Evolutionary conservation across 2,797 vertebrate species (phyloP).

Genomic region (Leptatherina wallacei): DNA sequence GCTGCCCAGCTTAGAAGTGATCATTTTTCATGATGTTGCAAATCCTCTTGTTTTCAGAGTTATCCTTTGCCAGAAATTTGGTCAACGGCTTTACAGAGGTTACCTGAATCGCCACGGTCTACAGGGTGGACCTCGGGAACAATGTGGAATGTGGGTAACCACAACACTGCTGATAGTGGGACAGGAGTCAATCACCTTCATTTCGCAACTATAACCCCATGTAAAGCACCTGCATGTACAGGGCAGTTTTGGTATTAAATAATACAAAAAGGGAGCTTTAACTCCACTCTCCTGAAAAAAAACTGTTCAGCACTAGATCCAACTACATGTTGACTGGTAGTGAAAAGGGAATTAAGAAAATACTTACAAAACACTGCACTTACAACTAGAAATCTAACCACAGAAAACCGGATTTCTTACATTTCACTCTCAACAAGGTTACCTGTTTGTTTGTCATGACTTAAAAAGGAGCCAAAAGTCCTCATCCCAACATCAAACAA

Average conservation of each 20-base stretch:
- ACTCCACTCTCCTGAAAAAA: neutral
- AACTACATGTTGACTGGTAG: neutral
- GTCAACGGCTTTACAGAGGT: neutral
- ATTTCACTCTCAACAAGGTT: neutral
- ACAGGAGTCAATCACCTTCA: too few species aligned
- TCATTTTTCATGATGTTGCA: neutral
- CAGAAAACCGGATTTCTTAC: neutral
- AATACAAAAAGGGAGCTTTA: neutral
- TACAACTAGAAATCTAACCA: neutral
- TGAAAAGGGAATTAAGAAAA: conserved; percentile 8
- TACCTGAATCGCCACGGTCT: neutral
- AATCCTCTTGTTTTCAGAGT: neutral
- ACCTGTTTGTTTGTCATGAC: neutral
- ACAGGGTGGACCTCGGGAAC: neutral
- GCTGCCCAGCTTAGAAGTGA: too few species aligned
- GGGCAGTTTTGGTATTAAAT: too few species aligned
- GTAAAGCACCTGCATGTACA: too few species aligned
- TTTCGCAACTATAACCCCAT: too few species aligned
- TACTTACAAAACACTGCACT: neutral
- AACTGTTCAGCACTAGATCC: neutral
- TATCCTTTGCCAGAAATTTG: neutral
- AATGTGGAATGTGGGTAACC: too few species aligned
- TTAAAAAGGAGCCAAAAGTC: neutral
- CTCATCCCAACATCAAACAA: conserved; percentile 29
- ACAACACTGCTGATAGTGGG: too few species aligned